These are phyloP conservation scores for Calcarius lapponicus DNA, from an alignment of 2,797 vertebrate genomes.

Conservation along the genomic window DNA sequence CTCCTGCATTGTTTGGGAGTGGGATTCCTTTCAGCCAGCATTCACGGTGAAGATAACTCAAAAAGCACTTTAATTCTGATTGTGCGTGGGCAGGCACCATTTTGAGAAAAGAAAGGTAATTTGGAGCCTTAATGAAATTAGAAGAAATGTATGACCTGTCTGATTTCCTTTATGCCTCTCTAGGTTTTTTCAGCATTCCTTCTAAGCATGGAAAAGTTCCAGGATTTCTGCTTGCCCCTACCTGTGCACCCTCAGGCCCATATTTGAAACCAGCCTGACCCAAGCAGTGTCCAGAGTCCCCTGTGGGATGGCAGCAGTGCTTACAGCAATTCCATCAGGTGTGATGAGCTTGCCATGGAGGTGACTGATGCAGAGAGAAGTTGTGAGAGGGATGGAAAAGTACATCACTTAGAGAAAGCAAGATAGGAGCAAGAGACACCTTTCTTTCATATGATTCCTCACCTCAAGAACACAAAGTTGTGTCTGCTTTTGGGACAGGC, in stretches of 20 bases:
- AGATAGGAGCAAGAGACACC: not conserved
- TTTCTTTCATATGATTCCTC: accelerated
- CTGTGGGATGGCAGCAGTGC: not conserved
- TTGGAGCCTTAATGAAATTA: not conserved
- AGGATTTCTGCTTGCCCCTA: not conserved
- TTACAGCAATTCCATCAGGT: accelerated
- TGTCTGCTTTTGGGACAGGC: not conserved
- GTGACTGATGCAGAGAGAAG: accelerated
- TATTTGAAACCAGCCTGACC: accelerated
- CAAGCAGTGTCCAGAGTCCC: not conserved
- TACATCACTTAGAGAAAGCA: no score
- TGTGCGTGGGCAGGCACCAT: not conserved
- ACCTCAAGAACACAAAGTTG: not conserved
- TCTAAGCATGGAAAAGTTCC: not conserved
- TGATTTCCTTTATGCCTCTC: not conserved
- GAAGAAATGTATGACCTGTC: not conserved
- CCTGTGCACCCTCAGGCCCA: not conserved
- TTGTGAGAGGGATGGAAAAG: not conserved
- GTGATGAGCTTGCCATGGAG: not conserved
- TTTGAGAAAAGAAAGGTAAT: not conserved
- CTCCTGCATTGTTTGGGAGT: not conserved
- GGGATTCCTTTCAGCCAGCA: not conserved
- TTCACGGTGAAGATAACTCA: not conserved
- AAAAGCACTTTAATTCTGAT: not conserved
- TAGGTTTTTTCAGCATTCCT: not conserved